Evolutionary conservation across 2,888 invertebrate genomes (phyloP).

Genomic region (Marronus borbonicus): DNA sequence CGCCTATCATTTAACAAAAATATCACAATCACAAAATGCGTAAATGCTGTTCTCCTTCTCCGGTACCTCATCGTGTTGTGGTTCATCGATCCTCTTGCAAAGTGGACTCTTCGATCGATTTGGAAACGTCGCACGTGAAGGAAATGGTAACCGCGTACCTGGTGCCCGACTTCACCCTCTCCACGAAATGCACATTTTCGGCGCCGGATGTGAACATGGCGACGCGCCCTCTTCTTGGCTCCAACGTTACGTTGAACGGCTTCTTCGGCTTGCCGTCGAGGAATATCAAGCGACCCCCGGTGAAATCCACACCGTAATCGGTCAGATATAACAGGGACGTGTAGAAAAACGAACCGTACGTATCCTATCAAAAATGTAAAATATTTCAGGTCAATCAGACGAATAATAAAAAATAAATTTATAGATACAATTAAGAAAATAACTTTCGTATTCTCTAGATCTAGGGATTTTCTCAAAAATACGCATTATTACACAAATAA

Average conservation of each 20-base stretch:
- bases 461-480: too few relatives aligned
- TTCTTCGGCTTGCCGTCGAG: constrained; percentile 76
- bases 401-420: too few relatives aligned
- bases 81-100: neutral
- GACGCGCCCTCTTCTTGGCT: constrained; percentile 85
- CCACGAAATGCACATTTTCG: constrained; percentile 89
- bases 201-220: constrained; percentile 90
- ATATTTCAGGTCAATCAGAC: too few relatives aligned
- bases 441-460: too few relatives aligned
- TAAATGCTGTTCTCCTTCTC: neutral
- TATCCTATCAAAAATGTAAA: constrained; percentile 75
- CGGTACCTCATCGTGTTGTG: neutral
- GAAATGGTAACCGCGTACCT: constrained; percentile 89
- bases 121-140: constrained; percentile 79
- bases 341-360: constrained; percentile 90
- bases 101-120: constrained; percentile 53
- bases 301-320: constrained; percentile 83
- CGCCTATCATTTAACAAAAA: neutral
- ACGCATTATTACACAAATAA: too few relatives aligned
- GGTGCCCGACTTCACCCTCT: constrained; percentile 82
- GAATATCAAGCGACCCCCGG: constrained; percentile 88
- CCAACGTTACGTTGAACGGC: constrained; percentile 78
- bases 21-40: neutral
- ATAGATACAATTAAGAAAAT: too few relatives aligned
- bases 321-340: constrained; percentile 87